A percentile compares a stretch with the other conserved stretches of the same genome.
Evolutionary conservation across 2,797 vertebrate species (phyloP).

Genomic region (Lutjanus argentimaculatus): DNA sequence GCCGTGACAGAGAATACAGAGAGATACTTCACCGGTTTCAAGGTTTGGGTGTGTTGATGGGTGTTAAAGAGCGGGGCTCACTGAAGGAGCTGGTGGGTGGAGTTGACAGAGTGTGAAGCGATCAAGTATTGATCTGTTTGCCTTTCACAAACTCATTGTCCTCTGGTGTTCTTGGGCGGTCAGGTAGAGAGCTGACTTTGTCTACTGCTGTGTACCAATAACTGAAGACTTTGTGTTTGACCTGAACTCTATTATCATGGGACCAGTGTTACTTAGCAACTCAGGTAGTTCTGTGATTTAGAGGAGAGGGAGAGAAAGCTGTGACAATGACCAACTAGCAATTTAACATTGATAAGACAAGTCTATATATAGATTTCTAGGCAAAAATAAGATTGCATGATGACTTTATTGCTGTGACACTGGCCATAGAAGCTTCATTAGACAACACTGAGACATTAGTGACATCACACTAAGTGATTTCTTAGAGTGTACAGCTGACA

Average conservation of each 20-base stretch:
- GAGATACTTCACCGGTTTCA: background rate
- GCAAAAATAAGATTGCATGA: no score
- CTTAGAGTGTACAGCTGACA: no score
- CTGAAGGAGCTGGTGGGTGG: conserved; percentile 14
- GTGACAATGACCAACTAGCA: background rate
- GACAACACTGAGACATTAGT: background rate
- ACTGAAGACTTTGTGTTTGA: conserved; percentile 15
- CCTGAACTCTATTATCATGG: background rate
- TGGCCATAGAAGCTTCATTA: background rate
- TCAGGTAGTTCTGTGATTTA: background rate
- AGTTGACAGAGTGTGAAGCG: conserved; percentile 24
- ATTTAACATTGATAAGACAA: background rate
- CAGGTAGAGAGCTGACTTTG: conserved; percentile 24
- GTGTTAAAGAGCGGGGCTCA: conserved; percentile 9
- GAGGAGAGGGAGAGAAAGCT: background rate
- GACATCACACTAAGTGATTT: background rate
- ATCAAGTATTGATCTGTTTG: conserved; percentile 51
- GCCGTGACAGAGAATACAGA: background rate
- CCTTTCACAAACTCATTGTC: conserved; percentile 43
- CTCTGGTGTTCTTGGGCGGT: conserved; percentile 16
- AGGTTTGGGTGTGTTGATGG: conserved; percentile 16
- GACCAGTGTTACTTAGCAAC: background rate
- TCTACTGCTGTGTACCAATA: background rate
- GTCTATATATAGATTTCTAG: background rate
- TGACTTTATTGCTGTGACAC: no score